Conservation (phyloP, 2,113 vertebrate genomes). For the Equus quagga region DNA sequence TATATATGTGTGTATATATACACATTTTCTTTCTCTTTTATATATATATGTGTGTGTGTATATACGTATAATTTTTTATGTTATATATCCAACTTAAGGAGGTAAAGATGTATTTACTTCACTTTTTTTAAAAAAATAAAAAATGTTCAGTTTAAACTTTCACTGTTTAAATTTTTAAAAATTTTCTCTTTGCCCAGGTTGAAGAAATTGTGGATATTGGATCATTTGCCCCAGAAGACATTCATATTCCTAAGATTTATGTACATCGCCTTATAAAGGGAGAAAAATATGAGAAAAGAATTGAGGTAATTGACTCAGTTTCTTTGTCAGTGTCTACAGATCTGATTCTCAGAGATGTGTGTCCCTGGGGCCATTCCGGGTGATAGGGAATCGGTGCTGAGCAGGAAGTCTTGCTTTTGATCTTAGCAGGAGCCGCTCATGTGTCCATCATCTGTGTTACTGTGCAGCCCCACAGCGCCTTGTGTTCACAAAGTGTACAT, state of each 20-base stretch:
- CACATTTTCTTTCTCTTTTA: too few relatives aligned
- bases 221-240: slow-evolving; percentile 95
- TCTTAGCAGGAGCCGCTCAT: background rate
- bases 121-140: background rate
- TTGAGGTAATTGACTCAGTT: slow-evolving; percentile 91
- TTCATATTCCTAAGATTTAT: slow-evolving; percentile 98
- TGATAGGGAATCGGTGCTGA: background rate
- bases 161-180: background rate
- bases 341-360: background rate
- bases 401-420: background rate
- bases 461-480: background rate
- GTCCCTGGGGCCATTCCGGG: background rate
- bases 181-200: slow-evolving; percentile 88
- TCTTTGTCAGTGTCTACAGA: background rate
- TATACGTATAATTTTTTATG: background rate
- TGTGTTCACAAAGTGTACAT: background rate
- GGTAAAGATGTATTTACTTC: background rate
- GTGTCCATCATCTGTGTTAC: background rate
- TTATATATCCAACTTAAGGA: background rate
- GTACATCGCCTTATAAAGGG: slow-evolving; percentile 96
- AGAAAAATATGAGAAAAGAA: slow-evolving; percentile 94
- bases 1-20: background rate
- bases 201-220: slow-evolving; percentile 98
- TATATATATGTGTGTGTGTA: background rate
- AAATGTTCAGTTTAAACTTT: background rate